Evolutionary conservation across 2,797 vertebrate species (phyloP), one percentile per base, ranked within the genome.

Genomic region (Podarcis lilfordi): DNA sequence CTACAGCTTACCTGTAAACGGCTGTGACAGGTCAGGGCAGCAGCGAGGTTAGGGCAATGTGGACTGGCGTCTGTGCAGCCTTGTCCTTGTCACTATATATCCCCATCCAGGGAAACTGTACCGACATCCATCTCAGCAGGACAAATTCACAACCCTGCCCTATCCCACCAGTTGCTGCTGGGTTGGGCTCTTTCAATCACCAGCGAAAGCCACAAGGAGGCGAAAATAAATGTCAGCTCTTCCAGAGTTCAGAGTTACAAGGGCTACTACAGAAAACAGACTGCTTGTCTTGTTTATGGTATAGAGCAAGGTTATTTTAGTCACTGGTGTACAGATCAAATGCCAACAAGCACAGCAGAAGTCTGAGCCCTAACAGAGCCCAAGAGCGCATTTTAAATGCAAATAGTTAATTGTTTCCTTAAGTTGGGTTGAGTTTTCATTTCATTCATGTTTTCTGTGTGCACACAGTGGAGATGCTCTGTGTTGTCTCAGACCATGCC

Each of bases 381-480:
- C 40, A 45, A 71, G 5, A 61, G 27, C 29, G 3, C 2, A 72
- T 80, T 59, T 80, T 37, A 74, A 81, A 61, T 29, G 59, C 45
- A 23, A 59, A 40, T 0, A 72, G 0, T 23, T 4, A 5, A 0
- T 0, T 27, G 25, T 55, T 69, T 45, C 59, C 43, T 79, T 55
- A 2, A 35, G 40, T 85, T 76, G 1, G 0, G 43, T 83, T 88
- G 13, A 1, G 1, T 2, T 50, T 37, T 74, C 29, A 25, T 40
- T 45, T 21, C 10, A n/a, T 79, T 37, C 71, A 72, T 71, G 1
- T 90, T 80, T 87, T 40, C 10, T 0, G 0, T 77, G 71, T 23
- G 71, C 32, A 0, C 1, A 45, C 9, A 85, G 59, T 45, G 69
- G 35, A 77, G 40, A 80, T 59, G 21, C 25, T 75, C 66, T n/a